Conservation (phyloP, 2,888 invertebrate species). For the Thera britannica region DNA sequence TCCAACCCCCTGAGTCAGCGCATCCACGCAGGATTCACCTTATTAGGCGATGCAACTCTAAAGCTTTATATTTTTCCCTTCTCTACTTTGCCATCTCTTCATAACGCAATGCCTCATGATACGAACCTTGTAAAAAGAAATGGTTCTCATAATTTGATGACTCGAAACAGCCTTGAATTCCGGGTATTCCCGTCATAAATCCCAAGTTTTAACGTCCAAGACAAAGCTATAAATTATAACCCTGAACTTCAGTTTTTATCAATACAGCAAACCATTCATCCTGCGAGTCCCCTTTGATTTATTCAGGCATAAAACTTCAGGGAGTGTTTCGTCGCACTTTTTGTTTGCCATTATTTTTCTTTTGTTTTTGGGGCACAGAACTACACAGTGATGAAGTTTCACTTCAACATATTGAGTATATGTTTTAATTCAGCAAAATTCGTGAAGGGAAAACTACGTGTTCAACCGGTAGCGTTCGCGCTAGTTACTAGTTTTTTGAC, state of each 20-base stretch:
- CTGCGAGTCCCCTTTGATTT: slow-evolving; percentile 49
- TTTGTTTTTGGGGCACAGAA: slow-evolving; percentile 10
- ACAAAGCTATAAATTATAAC: slow-evolving; percentile 1
- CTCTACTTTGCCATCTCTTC: too few relatives aligned
- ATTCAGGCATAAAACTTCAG: slow-evolving; percentile 43
- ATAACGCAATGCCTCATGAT: not conserved
- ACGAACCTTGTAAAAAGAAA: too few relatives aligned
- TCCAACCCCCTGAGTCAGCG: too few relatives aligned
- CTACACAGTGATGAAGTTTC: not conserved
- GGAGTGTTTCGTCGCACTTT: slow-evolving; percentile 37
- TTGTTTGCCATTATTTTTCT: slow-evolving; percentile 43
- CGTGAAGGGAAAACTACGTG: too few relatives aligned
- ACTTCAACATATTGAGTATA: not conserved
- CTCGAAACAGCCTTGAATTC: not conserved
- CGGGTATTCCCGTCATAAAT: not conserved
- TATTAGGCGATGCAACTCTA: too few relatives aligned
- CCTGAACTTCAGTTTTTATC: slow-evolving; percentile 30
- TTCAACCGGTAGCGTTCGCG: too few relatives aligned
- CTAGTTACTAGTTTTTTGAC: too few relatives aligned
- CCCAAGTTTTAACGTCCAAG: not conserved
- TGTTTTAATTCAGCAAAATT: too few relatives aligned
- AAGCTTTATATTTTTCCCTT: too few relatives aligned
- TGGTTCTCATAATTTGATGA: too few relatives aligned
- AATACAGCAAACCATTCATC: slow-evolving; percentile 34
- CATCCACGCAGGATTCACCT: too few relatives aligned